Evolutionary conservation across 2,113 vertebrate genomes (phyloP), one percentile per base, ranked within the genome.

Genomic region (Podiceps cristatus): DNA sequence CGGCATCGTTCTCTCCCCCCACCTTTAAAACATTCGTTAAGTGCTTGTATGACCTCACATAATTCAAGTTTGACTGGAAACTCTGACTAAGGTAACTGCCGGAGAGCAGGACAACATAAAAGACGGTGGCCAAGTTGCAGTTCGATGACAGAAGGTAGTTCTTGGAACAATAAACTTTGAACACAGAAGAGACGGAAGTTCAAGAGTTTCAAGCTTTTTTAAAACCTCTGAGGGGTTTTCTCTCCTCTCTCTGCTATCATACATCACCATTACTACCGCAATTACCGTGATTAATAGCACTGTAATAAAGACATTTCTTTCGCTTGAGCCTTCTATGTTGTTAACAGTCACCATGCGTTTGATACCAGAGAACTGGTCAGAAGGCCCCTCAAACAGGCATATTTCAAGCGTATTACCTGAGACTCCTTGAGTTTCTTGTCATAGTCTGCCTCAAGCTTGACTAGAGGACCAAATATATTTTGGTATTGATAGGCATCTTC

Each of bases 371-470:
- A 19, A 44, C 3, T 15, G 28, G 8, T 10, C 47, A 76, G 31
- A 33, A 87, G 4, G 1, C 18, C 28, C 42, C 44, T 37, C 72
- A 42, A 22, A 79, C 4, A 63, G 35, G 10, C 18, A 6, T 27
- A 49, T 63, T 18, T 33, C 62, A 64, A 58, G 22, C 10, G 5
- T 14, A 11, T 95, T 96, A 99, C 99, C 99, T 99, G 99, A 69
- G 99, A 99, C 98, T 99, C 99, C 94, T 99, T 99, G n/a, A 99
- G 99, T 93, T 99, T 99, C 98, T 99, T 99, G 97, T 99, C 99
- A 49, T 99, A 99, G 86, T 99, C 99, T 1, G 99, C 99, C 97
- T 99, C 99, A 53, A 99, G 99, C 97, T 99, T 99, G 86, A 99
- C 99, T 79, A 99, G 97, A 14, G 99, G 99, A 6, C 99, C 99